A percentile compares a stretch with the other conserved stretches of the same genome.
Evolutionary conservation across 2,888 invertebrate genomes (phyloP).

Genomic region (Punctoribates punctum): DNA sequence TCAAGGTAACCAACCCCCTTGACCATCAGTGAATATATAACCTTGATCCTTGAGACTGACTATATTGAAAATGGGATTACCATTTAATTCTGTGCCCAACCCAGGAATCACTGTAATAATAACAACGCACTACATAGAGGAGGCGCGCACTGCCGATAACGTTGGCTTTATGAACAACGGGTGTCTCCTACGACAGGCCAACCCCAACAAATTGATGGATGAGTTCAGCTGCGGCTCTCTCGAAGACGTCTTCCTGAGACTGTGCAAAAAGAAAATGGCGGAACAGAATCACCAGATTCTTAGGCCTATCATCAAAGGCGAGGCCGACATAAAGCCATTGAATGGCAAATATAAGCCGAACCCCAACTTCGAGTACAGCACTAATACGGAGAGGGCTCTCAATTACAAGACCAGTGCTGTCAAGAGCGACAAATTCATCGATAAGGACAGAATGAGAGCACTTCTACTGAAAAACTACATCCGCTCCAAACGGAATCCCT

Average conservation of each 20-base stretch:
- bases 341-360: neutral
- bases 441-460: slow-evolving; percentile 45
- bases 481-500: slow-evolving; percentile 51
- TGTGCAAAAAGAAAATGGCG: slow-evolving; percentile 54
- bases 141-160: slow-evolving; percentile 60
- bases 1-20: too few species aligned
- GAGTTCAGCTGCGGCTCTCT: slow-evolving; percentile 54
- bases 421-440: slow-evolving; percentile 2
- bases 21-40: too few species aligned
- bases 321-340: neutral
- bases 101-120: slow-evolving; percentile 84
- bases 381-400: neutral
- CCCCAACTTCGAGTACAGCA: neutral
- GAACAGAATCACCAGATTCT: slow-evolving; percentile 41
- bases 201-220: slow-evolving; percentile 51
- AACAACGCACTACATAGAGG: slow-evolving; percentile 92
- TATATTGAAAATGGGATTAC: too few species aligned
- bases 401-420: neutral
- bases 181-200: slow-evolving; percentile 52
- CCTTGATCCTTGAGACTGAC: too few species aligned
- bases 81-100: neutral
- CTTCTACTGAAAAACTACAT: slow-evolving; percentile 52
- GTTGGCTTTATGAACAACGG: slow-evolving; percentile 54
- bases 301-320: too few species aligned
- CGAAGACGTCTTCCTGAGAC: slow-evolving; percentile 86